phyloP scores from a whole-genome alignment of 2,888 invertebrate genomes.

The Carcina quercana region DNA sequence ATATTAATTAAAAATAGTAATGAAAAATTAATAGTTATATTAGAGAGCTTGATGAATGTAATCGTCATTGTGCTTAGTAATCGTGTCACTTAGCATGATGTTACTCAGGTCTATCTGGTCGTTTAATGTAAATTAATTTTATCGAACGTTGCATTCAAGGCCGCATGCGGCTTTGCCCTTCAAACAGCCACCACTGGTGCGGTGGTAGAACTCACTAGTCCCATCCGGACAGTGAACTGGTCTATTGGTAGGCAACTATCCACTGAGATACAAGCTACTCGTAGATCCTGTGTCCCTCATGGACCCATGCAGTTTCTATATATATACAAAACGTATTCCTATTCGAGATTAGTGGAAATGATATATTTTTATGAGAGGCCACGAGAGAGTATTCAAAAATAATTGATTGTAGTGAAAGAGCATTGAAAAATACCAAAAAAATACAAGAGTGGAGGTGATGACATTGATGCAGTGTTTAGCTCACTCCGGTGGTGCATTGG shows the following conservation, averaged over 20 bases:
- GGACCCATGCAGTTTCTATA: conserved; percentile 22
- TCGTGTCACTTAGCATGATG: conserved; percentile 62
- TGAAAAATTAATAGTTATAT: conserved; percentile 57
- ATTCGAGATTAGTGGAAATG: conserved; percentile 43
- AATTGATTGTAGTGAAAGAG: conserved; percentile 16
- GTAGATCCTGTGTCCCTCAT: conserved; percentile 15
- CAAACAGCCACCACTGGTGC: neutral
- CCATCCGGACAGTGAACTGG: too few relatives aligned
- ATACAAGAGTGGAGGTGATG: neutral
- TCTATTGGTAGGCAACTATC: too few relatives aligned
- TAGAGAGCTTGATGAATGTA: conserved; percentile 71
- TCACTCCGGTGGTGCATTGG: conserved; percentile 24
- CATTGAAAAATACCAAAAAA: conserved; percentile 14
- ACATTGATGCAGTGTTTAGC: conserved; percentile 4
- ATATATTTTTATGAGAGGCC: conserved; percentile 37
- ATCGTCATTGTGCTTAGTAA: conserved; percentile 72
- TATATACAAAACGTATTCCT: conserved; percentile 37
- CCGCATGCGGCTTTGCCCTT: too few relatives aligned
- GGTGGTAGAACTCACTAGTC: neutral
- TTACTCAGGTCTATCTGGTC: conserved; percentile 53
- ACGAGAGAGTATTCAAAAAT: conserved; percentile 21
- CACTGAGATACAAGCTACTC: too few relatives aligned
- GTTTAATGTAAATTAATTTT: conserved; percentile 36
- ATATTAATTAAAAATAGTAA: conserved; percentile 57
- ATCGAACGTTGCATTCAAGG: conserved; percentile 18